A percentile compares a stretch with the other conserved stretches of the same genome.
Conservation (phyloP, 2,797 vertebrate species). For the Malurus leucopterus region DNA sequence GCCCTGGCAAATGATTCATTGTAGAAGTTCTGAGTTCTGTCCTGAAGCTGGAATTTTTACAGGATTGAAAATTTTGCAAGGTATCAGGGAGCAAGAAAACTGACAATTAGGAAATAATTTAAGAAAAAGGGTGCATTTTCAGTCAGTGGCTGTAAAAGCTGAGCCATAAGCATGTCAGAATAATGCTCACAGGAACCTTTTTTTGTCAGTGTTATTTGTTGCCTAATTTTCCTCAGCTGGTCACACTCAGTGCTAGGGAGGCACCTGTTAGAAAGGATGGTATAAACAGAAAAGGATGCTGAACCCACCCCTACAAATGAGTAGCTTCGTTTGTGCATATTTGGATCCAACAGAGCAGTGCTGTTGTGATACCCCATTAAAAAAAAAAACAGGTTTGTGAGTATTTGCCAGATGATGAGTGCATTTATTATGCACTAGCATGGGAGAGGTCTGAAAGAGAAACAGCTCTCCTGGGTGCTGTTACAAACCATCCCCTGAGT, state of each 20-base stretch:
- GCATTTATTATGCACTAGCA: slow-evolving; percentile 29
- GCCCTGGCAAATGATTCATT: background rate
- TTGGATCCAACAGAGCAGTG: background rate
- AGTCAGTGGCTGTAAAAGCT: background rate
- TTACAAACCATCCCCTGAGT: slow-evolving; percentile 11
- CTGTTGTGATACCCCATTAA: background rate
- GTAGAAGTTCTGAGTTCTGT: background rate
- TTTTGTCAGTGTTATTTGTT: background rate
- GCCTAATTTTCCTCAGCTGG: background rate
- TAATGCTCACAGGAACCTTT: background rate
- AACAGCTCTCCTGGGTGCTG: background rate
- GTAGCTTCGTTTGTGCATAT: background rate
- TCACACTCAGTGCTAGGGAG: background rate
- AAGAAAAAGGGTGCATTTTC: background rate
- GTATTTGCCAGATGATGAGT: background rate
- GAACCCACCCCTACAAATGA: background rate
- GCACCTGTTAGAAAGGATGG: background rate
- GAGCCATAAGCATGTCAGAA: background rate
- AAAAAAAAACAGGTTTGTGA: background rate
- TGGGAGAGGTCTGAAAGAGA: slow-evolving; percentile 16
- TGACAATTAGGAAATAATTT: background rate
- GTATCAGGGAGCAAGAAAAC: background rate
- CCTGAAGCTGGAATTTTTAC: background rate
- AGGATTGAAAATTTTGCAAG: background rate
- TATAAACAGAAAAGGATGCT: background rate